Base-by-base conservation (phyloP, 2,113 vertebrate species). In the Sylvietta virens region DNA sequence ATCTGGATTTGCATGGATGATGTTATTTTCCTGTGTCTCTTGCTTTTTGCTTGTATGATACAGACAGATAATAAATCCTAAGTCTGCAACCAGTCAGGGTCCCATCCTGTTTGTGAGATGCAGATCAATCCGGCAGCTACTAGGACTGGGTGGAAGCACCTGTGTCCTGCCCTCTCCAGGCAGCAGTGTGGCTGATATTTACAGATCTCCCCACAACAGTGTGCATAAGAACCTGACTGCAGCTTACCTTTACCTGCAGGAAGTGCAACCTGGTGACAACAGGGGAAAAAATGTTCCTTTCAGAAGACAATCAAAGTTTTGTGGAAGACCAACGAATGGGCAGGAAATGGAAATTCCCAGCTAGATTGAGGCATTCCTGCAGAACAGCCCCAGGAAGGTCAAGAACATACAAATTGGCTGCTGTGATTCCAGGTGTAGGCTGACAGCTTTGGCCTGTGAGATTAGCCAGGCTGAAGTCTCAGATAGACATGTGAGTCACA, bases 141-240 rank as follows among this genome's bases (percentile, higher is more conserved):
- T 70, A 33, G 30, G 39, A 47, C 21, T 44, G 39, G 30, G 4
- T 56, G 44, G 28, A 53, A 72, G 27, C 19, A 33, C 4, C 39
- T 58, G 27, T 35, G 35, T 47, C 50, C 83, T 88, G 28, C 20
- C 12, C 4, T 39, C 31, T 54, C 9, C 66, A 22, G 51, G 24
- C 39, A 47, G 47, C 9, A 7, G 16, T 0, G 18, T 33, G 58
- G 8, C 23, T 39, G 20, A 31, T 17, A 30, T 60, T 33, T 6
- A 54, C 31, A n/a, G 16, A 42, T 48, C 6, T 48, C 6, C 42
- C 28, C 15, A 37, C 13, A 40, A 16, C 3, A n/a, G 17, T 0
- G 9, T 3, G 28, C 16, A 11, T 2, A 37, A 73, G 31, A 1
- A 1, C 35, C 26, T 30, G 42, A 57, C 9, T 2, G 2, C 67